Percentiles rank a stretch among this genome's conserved stretches.
Conservation (phyloP, 2,888 invertebrate species). For the Eupithecia exiguata region DNA sequence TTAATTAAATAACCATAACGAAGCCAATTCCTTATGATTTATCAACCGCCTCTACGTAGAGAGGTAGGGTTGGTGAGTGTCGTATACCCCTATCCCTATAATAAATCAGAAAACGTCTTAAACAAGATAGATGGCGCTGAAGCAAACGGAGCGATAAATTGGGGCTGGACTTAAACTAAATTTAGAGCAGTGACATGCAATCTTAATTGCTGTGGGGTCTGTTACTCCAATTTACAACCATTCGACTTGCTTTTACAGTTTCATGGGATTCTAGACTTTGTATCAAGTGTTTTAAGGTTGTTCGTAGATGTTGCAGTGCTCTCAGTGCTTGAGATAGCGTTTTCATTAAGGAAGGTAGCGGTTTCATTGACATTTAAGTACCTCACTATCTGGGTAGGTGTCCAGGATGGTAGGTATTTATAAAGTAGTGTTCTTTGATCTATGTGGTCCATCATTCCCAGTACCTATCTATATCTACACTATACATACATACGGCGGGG, state of each 20-base stretch:
- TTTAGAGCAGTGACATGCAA: slow-evolving; percentile 71
- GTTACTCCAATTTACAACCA: slow-evolving; percentile 65
- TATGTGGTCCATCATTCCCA: too few relatives aligned
- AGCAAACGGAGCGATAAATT: slow-evolving; percentile 68
- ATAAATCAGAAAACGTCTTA: slow-evolving; percentile 31
- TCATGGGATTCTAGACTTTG: slow-evolving; percentile 46
- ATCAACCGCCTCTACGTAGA: background rate
- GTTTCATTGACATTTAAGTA: slow-evolving; percentile 21
- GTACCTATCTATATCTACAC: too few relatives aligned
- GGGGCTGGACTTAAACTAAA: slow-evolving; percentile 63
- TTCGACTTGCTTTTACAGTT: slow-evolving; percentile 45
- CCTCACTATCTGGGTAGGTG: background rate
- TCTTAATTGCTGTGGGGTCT: slow-evolving; percentile 72
- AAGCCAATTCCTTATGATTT: background rate
- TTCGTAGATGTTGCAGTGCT: slow-evolving; percentile 39
- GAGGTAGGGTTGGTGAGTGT: background rate
- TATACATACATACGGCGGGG: too few relatives aligned
- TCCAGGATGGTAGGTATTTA: background rate
- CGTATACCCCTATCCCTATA: slow-evolving; percentile 1
- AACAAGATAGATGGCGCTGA: slow-evolving; percentile 49
- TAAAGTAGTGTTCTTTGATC: background rate
- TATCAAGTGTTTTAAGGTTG: slow-evolving; percentile 24
- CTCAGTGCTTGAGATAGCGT: slow-evolving; percentile 43
- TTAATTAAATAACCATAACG: background rate
- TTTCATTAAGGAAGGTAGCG: slow-evolving; percentile 43